These are phyloP conservation scores for Silurus aristotelis DNA, from an alignment of 2,797 vertebrate species.

Conservation along the genomic window DNA sequence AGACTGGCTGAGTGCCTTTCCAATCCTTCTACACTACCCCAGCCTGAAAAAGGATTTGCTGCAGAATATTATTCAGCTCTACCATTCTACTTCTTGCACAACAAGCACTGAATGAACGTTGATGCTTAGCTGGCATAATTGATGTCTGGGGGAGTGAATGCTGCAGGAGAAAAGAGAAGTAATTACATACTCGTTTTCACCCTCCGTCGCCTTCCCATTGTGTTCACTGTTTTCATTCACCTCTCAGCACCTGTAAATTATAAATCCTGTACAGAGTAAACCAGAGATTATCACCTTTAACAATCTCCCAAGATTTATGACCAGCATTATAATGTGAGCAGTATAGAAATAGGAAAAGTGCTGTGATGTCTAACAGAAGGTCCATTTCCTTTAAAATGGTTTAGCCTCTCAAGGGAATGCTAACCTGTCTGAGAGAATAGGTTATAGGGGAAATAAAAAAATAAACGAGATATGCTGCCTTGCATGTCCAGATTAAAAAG, in stretches of 20 bases:
- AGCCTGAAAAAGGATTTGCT: conserved; percentile 18
- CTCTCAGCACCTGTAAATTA: conserved; percentile 47
- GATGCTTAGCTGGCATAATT: conserved; percentile 49
- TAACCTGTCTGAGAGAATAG: not conserved
- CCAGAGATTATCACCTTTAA: conserved; percentile 47
- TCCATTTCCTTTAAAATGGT: conserved; percentile 44
- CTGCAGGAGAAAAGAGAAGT: conserved; percentile 48
- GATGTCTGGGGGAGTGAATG: conserved; percentile 42
- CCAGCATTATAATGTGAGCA: conserved; percentile 41
- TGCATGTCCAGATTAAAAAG: conserved; percentile 16
- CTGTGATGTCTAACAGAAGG: conserved; percentile 30
- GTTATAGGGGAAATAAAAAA: conserved; percentile 13
- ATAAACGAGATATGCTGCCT: not conserved
- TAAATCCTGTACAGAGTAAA: conserved; percentile 40
- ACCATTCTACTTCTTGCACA: conserved; percentile 40
- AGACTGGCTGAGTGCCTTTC: not conserved
- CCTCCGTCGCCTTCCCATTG: conserved; percentile 41
- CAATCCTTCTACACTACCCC: not conserved
- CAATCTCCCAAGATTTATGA: conserved; percentile 54
- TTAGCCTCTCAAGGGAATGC: conserved; percentile 17
- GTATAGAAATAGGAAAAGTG: conserved; percentile 27
- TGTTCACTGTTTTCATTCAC: conserved; percentile 53
- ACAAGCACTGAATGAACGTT: conserved; percentile 51
- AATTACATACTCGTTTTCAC: conserved; percentile 58
- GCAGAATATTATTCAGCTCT: conserved; percentile 23